Evolutionary conservation across 1,140 invertebrate genomes (phyloP), one percentile per base, ranked within the genome.

Genomic region (Zaprionus camerounensis): DNA sequence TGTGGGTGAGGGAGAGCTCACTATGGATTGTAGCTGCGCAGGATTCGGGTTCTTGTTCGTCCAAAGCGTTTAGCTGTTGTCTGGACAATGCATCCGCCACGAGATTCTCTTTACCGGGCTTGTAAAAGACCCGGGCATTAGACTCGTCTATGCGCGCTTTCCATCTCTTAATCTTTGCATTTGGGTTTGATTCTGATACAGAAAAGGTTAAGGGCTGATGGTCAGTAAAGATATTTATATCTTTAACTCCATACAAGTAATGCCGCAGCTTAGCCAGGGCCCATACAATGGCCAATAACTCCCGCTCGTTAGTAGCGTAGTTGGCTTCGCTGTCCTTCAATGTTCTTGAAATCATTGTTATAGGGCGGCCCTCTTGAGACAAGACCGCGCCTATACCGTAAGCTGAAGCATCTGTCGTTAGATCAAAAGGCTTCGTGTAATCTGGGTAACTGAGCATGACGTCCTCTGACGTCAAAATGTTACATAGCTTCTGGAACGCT

Each of bases 101-200:
- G 2, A 63, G 49, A 62, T 93, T 92, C 20, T 69, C 58, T n/a
- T 72, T 63, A 7, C 85, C 88, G 12, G 63, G 90, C 74, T 92
- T 72, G 31, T 93, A 77, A n/a, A 71, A 17, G n/a, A 92, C 66
- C 11, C 82, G 70, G 17, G 56, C 44, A 31, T 57, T 55, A 31
- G 51, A 62, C 38, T 74, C 65, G 36, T 74, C 51, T 5, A 71
- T 62, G 26, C 49, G 57, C 5, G 59, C 58, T 76, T 70, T 65
- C 61, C 69, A 56, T 3, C 38, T 41, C 7, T 57, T 64, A n/a
- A 72, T 46, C 44, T 76, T 76, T 0, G 56, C 74, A 58, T 80
- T 76, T 5, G 56, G 56, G 24, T 71, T 71, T 13, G 75, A 68
- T 26, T 77, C 55, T 11, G 53, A 46, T 44, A 70, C 59, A 9